Percentiles rank a stretch among this genome's conserved stretches.
Conservation (phyloP, 2,888 invertebrate genomes). For the Catocala nupta region DNA sequence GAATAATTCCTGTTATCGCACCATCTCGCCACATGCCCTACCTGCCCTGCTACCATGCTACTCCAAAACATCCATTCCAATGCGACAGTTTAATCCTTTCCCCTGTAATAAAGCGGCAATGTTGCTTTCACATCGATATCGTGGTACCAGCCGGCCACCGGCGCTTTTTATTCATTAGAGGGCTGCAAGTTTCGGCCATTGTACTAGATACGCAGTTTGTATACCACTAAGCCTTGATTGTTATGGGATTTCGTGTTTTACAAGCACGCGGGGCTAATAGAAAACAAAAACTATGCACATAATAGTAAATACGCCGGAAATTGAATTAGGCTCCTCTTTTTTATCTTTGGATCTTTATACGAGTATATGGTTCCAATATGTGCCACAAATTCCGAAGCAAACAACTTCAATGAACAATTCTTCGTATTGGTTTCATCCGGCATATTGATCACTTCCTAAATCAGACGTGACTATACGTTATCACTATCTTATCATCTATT, state of each 20-base stretch:
- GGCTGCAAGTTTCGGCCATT: constrained; percentile 82
- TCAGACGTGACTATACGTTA: constrained; percentile 18
- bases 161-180: constrained; percentile 83
- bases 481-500: constrained; percentile 14
- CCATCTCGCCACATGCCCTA: constrained; percentile 87
- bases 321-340: constrained; percentile 64
- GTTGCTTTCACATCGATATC: constrained; percentile 47
- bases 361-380: neutral
- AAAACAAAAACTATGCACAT: constrained; percentile 69
- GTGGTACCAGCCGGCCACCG: constrained; percentile 73
- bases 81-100: constrained; percentile 60
- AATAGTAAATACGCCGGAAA: constrained; percentile 66
- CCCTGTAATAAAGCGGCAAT: constrained; percentile 47
- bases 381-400: neutral
- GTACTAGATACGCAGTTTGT: constrained; percentile 80
- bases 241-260: constrained; percentile 78
- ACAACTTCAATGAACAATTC: neutral
- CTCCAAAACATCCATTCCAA: constrained; percentile 62
- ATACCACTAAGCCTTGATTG: constrained; percentile 80
- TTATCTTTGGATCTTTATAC: constrained; percentile 40
- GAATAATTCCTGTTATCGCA: constrained; percentile 86
- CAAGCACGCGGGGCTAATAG: constrained; percentile 68
- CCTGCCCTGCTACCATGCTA: constrained; percentile 81
- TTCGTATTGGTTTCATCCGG: constrained; percentile 13
- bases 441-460: constrained; percentile 22